A percentile compares a stretch with the other conserved stretches of the same genome.
Evolutionary conservation across 2,113 vertebrate genomes (phyloP).

Genomic region (Mustela nigripes): DNA sequence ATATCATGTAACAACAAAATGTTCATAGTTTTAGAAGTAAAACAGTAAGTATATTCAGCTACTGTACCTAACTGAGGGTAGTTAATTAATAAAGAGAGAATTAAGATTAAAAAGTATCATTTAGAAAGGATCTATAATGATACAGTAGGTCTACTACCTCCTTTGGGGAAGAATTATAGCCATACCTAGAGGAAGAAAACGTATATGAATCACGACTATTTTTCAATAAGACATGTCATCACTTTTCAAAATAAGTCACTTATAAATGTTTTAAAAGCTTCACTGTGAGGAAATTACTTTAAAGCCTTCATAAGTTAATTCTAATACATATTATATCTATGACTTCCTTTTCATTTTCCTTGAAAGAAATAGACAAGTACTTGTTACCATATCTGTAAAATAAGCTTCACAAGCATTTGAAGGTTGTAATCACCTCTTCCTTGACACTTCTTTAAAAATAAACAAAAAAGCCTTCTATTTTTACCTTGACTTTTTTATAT

Average conservation of each 20-base stretch:
- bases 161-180: background rate
- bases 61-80: background rate
- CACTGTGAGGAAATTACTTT: background rate
- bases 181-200: background rate
- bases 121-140: background rate
- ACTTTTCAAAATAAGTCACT: background rate
- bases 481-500: background rate
- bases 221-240: background rate
- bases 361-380: background rate
- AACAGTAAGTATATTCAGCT: background rate
- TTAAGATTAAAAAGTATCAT: background rate
- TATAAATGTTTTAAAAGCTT: background rate
- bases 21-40: background rate
- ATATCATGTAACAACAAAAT: background rate
- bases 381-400: background rate
- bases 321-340: background rate
- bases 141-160: background rate
- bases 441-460: background rate
- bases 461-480: background rate
- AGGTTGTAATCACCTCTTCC: background rate
- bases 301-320: background rate
- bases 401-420: background rate
- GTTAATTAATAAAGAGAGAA: background rate
- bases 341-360: background rate
- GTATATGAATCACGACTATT: background rate